Evolutionary conservation across 2,113 vertebrate genomes (phyloP), one percentile per base, ranked within the genome.

Genomic region (Tyrannus savana): DNA sequence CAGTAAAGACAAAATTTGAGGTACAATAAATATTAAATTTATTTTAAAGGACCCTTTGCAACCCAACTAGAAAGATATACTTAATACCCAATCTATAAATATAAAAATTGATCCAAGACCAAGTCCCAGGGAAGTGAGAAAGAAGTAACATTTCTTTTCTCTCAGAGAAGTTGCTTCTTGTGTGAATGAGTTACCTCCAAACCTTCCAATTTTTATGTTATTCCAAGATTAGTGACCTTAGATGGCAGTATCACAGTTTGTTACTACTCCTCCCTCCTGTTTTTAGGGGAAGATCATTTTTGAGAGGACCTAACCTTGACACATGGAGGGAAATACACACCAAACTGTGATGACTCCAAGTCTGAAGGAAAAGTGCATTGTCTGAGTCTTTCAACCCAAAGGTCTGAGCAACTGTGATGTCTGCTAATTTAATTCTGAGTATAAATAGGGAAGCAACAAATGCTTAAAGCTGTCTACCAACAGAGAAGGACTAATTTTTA

Each of bases 21-120:
- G 55, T 93, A 89, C 56, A 0, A 0, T 93, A 95, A 93, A 85
- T 35, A 24, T 90, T 93, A 79, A 67, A 76, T 91, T 94, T 87
- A 79, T 90, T 91, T 95, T 80, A 93, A 91, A 85, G 3, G 9
- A 73, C 59, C 63, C 55, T 84, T n/a, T 91, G 55, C 52, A 91
- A 56, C 24, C 46, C 59, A 59, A 81, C 30, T 59, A 76, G 94
- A 77, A 93, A 91, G 33, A 85, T 74, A 74, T 39, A 80, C 59
- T 85, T 91, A 86, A 80, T 94, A 74, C 24, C 59, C 85, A 53
- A 15, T 87, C 84, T 83, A 56, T 90, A 95, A 95, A 93, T 90
- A 93, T 77, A 94, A 91, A 94, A 87, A 95, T 77, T 93, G 75
- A 80, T 91, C 79, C 87, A 94, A 87, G 73, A 72, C 60, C 69